Evolutionary conservation across 2,113 vertebrate genomes (phyloP), one percentile per base, ranked within the genome.

Genomic region (Polypterus bichir): DNA sequence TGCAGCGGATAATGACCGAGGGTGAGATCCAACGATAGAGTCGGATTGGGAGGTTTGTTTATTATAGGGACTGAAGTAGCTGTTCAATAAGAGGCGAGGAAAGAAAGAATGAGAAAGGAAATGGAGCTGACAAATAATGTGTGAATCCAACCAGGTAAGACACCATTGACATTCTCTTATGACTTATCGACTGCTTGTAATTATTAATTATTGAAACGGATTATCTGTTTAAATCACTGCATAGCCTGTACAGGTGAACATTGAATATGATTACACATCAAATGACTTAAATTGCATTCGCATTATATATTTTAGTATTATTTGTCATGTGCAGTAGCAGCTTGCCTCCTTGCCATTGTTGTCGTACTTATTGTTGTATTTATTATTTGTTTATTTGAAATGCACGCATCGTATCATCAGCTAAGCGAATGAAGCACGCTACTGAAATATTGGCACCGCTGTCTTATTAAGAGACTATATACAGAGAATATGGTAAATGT

Each of bases 1-100:
- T 86, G 84, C 84, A 86, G 83, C 82, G 67, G 76, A 82, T 81
- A 78, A 81, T 80, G 79, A 83, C 79, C 77, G 76, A 74, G 79
- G 78, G 76, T 76, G 82, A 81, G 77, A 72, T 64, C 80, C 69
- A 51, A 51, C 6, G 6, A 51, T 51, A 51, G 49, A 7, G 49
- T 73, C 3, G 57, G 76, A 69, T 73, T 65, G 68, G 66, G 72
- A 52, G 80, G 6, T 59, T 49, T 58, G 62, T 54, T 57, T 57
- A 57, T 57, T 61, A 61, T 55, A 74, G 70, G 74, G 47, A 60
- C 67, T 66, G 77, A 78, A 77, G 65, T 74, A 70, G 54, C 69
- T 70, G 69, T 65, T 75, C 69, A 66, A 62, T 65, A 72, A 66
- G 70, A 74, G 71, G 75, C 69, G 68, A 71, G 63, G 68, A 48